A percentile compares a stretch with the other conserved stretches of the same genome.
These are phyloP conservation scores for Crematogaster levior DNA, from an alignment of 2,888 invertebrate species.

Conservation along the genomic window DNA sequence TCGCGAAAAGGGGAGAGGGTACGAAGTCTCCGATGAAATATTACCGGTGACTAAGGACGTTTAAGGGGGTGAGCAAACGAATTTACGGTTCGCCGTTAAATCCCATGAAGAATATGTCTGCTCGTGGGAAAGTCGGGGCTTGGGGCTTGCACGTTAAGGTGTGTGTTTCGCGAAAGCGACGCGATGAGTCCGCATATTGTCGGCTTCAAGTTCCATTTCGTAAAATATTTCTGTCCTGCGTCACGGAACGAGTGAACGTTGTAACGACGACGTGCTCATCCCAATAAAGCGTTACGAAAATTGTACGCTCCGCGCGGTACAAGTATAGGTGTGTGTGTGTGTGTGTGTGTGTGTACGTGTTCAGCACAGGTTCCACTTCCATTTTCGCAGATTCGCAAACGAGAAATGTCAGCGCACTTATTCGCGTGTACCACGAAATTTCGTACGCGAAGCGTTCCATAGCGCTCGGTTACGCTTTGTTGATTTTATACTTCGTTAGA, in stretches of 20 bases:
- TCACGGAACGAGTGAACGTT: conserved; percentile 19
- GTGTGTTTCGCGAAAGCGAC: conserved; percentile 12
- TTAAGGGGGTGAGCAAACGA: conserved; percentile 64
- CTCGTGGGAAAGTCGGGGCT: conserved; percentile 43
- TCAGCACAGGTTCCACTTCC: conserved; percentile 17
- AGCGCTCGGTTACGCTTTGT: conserved; percentile 38
- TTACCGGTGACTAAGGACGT: conserved; percentile 64
- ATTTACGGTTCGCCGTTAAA: conserved; percentile 67
- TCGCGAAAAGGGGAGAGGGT: conserved; percentile 9
- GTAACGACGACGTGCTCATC: conserved; percentile 49
- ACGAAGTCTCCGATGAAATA: conserved; percentile 58
- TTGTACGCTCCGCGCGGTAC: neutral
- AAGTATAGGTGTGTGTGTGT: neutral
- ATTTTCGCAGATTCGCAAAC: conserved; percentile 44
- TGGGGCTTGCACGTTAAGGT: conserved; percentile 11
- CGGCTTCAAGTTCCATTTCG: conserved; percentile 33
- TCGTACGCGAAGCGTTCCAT: conserved; percentile 29
- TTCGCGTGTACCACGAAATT: conserved; percentile 37
- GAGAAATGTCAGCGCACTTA: conserved; percentile 49
- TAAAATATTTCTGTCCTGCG: conserved; percentile 47
- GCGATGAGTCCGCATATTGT: conserved; percentile 31
- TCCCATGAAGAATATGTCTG: conserved; percentile 66
- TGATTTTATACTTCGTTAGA: conserved; percentile 46
- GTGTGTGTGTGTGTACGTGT: neutral
- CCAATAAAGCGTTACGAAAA: conserved; percentile 53